Conservation (phyloP, 2,113 vertebrate species). For the Proterorhinus semilunaris region DNA sequence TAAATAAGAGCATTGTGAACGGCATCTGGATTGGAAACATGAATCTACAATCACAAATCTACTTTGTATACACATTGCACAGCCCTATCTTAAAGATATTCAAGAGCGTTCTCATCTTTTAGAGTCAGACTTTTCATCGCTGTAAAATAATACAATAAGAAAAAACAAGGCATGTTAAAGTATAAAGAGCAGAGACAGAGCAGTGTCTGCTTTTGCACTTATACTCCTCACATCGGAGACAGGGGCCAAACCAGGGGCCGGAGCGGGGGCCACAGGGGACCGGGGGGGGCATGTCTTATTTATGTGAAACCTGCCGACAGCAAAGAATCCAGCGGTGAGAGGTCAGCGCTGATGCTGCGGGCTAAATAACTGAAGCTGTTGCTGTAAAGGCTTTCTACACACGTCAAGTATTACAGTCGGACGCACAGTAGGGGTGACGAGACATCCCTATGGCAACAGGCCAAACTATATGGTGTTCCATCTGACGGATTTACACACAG, state of each 20-base stretch:
- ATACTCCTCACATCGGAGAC: conserved; percentile 42
- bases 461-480: too few species aligned
- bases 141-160: conserved; percentile 42
- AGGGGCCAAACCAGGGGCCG: conserved; percentile 44
- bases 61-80: too few species aligned
- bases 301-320: conserved; percentile 17
- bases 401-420: too few species aligned
- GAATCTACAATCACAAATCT: too few species aligned
- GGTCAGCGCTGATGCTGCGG: conserved; percentile 24
- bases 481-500: too few species aligned
- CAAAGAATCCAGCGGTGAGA: conserved; percentile 12
- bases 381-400: too few species aligned
- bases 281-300: neutral
- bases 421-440: too few species aligned
- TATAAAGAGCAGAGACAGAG: conserved; percentile 26
- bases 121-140: too few species aligned
- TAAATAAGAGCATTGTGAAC: too few species aligned
- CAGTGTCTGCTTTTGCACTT: conserved; percentile 63
- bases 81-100: neutral
- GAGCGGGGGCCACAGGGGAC: conserved; percentile 32
- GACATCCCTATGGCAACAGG: too few species aligned
- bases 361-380: neutral
- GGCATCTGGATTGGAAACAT: too few species aligned
- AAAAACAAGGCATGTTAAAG: too few species aligned
- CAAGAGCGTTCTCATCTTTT: neutral